Evolutionary conservation across 2,888 invertebrate genomes (phyloP).

Genomic region (Teleiodes luculella): DNA sequence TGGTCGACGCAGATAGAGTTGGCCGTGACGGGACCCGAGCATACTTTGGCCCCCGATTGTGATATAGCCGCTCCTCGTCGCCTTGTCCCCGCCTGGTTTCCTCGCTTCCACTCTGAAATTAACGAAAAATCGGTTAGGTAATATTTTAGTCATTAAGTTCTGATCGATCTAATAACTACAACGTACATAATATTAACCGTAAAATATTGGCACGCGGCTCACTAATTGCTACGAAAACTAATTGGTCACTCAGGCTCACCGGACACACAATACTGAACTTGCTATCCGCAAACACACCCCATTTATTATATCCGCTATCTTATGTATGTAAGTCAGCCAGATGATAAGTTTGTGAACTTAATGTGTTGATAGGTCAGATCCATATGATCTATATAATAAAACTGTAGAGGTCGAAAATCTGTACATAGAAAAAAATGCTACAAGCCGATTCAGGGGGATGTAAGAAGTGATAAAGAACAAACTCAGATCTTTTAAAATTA

Average conservation of each 20-base stretch:
- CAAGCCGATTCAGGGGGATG: no score
- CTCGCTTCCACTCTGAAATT: constrained; percentile 67
- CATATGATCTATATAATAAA: constrained; percentile 54
- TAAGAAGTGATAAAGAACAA: no score
- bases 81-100: constrained; percentile 61
- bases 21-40: constrained; percentile 70
- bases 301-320: constrained; percentile 74
- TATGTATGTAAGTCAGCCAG: constrained; percentile 58
- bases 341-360: constrained; percentile 59
- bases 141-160: no score
- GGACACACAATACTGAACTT: constrained; percentile 56
- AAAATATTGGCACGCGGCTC: constrained; percentile 19
- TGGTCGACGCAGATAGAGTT: constrained; percentile 79
- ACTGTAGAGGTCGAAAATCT: no score
- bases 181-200: constrained; percentile 12
- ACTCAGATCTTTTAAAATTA: no score
- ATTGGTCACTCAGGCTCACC: constrained; percentile 45
- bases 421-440: no score
- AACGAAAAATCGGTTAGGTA: constrained; percentile 21
- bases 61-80: constrained; percentile 68
- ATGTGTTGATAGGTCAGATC: constrained; percentile 58
- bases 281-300: constrained; percentile 63
- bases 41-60: constrained; percentile 66
- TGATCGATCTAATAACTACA: background rate
- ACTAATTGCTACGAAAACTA: constrained; percentile 35